These are phyloP conservation scores for Harpagoxenus sublaevis DNA, from an alignment of 2,888 invertebrate species.

Conservation along the genomic window DNA sequence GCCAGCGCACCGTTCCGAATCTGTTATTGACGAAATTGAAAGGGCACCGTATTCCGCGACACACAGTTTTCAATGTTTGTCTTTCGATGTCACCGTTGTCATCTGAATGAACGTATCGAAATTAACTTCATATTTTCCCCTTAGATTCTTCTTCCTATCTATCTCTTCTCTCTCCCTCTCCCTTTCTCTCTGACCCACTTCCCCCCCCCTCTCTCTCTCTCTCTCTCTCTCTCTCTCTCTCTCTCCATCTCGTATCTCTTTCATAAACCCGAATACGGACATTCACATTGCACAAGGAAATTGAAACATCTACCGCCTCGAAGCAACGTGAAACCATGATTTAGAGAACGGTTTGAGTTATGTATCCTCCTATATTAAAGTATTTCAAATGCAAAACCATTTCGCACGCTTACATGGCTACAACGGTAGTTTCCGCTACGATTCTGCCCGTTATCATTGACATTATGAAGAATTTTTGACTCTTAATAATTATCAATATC, in stretches of 20 bases:
- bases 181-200: not conserved
- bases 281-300: conserved; percentile 92
- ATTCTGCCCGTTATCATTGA: conserved; percentile 39
- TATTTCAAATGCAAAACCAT: conserved; percentile 82
- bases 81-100: conserved; percentile 35
- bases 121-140: conserved; percentile 74
- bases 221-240: too few species aligned
- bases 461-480: conserved; percentile 8
- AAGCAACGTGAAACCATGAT: conserved; percentile 83
- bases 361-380: conserved; percentile 82
- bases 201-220: not conserved
- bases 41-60: conserved; percentile 30
- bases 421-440: conserved; percentile 55
- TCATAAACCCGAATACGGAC: conserved; percentile 74
- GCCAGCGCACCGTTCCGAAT: conserved; percentile 41
- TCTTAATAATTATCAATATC: conserved; percentile 14
- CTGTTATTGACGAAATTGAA: conserved; percentile 60
- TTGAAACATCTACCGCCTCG: conserved; percentile 89
- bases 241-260: conserved; percentile 60
- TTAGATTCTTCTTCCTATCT: conserved; percentile 2
- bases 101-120: conserved; percentile 55
- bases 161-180: not conserved
- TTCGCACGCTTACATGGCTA: conserved; percentile 61
- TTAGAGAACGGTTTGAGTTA: conserved; percentile 85
- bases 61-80: conserved; percentile 34